Base-by-base conservation (phyloP, 92 coral and sea anemone genomes). In the Zoanthus solanderi region DNA sequence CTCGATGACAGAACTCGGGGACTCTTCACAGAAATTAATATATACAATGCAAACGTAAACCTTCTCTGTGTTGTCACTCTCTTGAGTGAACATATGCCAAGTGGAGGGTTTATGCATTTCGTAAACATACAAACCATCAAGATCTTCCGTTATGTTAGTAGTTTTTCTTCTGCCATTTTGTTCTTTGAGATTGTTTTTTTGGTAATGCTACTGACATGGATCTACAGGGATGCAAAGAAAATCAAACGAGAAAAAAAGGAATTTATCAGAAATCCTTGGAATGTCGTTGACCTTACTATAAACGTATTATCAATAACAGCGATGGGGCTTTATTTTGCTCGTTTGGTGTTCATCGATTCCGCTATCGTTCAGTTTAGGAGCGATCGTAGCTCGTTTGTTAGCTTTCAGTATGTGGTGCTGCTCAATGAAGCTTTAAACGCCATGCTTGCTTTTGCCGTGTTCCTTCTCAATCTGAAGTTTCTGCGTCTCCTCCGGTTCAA, bases 391-490 rank as follows among this genome's bases (percentile, higher is more conserved):
- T 45, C 83, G n/a, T 96, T 93, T 71, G 96, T 94, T 50, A 93
- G 95, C 73, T 96, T 96, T 89, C 98, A 96, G 89, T 96, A 96
- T 93, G 95, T 94, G 7, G 95, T 96, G 45, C 66, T 91, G 48
- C 68, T 96, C 23, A 92, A 96, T 76, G 96, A 92, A 76, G 90
- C 87, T 2, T 87, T 92, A 13, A 90, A 92, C 63, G 65, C 90
- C 16, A 75, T 92, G 75, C 87, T 94, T 30, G 98, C 96, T 3
- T 48, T 85, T 10, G 87, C 87, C 47, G 98, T 96, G 23, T 85
- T 95, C 23, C 93, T 96, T 32, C 76, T 91, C n/a, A 94, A 87
- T 74, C 85, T 96, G 54, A 96, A 96, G 84, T 96, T 94, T 81
- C 89, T 96, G 65, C 95, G 98, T 58, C 63, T 96, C 76, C 78